These are phyloP conservation scores for Drosophila novamexicana DNA, from an alignment of 1,140 invertebrate species.

Conservation along the genomic window DNA sequence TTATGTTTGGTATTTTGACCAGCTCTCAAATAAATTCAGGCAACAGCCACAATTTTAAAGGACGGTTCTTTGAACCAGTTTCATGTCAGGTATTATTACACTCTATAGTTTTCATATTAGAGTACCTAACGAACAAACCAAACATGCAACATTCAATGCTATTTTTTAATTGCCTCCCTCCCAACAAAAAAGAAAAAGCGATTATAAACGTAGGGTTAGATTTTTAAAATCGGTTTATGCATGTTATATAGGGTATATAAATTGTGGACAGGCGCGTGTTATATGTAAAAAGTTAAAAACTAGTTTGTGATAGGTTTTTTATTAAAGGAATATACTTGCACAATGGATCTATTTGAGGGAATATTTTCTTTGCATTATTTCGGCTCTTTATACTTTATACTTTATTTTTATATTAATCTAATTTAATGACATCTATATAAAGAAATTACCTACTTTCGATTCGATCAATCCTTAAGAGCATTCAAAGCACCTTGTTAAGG, in stretches of 20 bases:
- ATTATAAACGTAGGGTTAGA: neutral
- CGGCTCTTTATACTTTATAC: too few species aligned
- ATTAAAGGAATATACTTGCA: too few species aligned
- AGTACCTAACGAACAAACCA: slow-evolving; percentile 33
- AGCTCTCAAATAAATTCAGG: slow-evolving; percentile 47
- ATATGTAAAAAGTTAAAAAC: too few species aligned
- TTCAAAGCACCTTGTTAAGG: too few species aligned
- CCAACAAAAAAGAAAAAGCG: neutral
- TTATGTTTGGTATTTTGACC: slow-evolving; percentile 73
- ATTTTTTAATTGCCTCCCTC: slow-evolving; percentile 63
- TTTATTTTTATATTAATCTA: too few species aligned
- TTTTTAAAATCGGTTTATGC: neutral
- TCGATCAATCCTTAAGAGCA: too few species aligned
- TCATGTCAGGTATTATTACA: slow-evolving; percentile 15
- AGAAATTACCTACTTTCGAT: too few species aligned
- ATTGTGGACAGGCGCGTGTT: too few species aligned
- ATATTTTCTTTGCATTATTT: too few species aligned
- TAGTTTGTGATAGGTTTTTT: too few species aligned
- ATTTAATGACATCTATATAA: too few species aligned
- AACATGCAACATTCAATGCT: slow-evolving; percentile 55
- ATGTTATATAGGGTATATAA: neutral
- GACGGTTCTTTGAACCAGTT: slow-evolving; percentile 42
- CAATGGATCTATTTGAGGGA: too few species aligned
- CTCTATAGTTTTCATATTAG: slow-evolving; percentile 60
- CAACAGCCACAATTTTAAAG: slow-evolving; percentile 26